Evolutionary conservation across 1,140 invertebrate genomes (phyloP).

Genomic region (Dreissena polymorpha): DNA sequence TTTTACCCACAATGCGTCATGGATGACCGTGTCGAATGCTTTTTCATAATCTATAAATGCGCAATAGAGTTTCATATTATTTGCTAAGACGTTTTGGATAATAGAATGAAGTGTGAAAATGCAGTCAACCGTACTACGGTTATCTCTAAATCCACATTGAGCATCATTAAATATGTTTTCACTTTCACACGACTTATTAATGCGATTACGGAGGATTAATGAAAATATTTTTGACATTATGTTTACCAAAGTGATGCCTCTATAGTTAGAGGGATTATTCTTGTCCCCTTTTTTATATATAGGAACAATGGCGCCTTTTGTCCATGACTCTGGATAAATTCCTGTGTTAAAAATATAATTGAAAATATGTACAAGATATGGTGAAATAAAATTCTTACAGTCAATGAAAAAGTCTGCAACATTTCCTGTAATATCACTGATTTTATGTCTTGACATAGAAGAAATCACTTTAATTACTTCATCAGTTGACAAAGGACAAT

Average conservation of each 20-base stretch:
- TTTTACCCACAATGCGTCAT: slow-evolving; percentile 27
- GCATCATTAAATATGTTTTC: slow-evolving; percentile 14
- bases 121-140: slow-evolving; percentile 6
- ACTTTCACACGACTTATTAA: slow-evolving; percentile 31
- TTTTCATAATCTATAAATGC: no score
- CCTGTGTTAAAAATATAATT: slow-evolving; percentile 30
- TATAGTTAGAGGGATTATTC: slow-evolving; percentile 33
- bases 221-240: slow-evolving; percentile 33
- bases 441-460: slow-evolving; percentile 1
- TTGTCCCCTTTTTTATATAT: slow-evolving; percentile 32
- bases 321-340: slow-evolving; percentile 22
- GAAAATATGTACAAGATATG: no score
- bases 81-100: slow-evolving; percentile 28
- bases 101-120: slow-evolving; percentile 44
- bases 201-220: slow-evolving; percentile 15
- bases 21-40: slow-evolving; percentile 31
- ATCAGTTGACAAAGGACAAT: neutral
- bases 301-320: slow-evolving; percentile 15
- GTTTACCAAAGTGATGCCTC: slow-evolving; percentile 35
- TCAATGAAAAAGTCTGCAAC: no score
- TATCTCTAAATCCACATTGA: slow-evolving; percentile 36
- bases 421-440: no score
- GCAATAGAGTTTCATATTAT: no score
- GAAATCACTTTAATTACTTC: slow-evolving; percentile 5
- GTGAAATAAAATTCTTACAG: no score